These are phyloP conservation scores for Euclidia mi DNA, from an alignment of 2,888 invertebrate genomes.

Conservation along the genomic window DNA sequence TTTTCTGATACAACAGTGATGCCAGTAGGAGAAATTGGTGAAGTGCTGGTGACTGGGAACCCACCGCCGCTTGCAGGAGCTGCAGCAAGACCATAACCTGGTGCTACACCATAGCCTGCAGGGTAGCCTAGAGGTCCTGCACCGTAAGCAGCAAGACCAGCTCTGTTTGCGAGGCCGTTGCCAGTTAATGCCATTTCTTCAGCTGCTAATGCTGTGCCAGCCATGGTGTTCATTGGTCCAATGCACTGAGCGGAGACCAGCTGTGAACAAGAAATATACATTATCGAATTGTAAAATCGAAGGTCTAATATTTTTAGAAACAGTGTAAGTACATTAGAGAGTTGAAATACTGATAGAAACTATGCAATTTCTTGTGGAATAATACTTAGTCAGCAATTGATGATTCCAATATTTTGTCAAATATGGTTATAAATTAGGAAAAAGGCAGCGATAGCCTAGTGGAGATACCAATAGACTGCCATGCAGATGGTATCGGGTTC, in stretches of 20 bases:
- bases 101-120: not conserved
- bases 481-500: too few species aligned
- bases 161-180: constrained; percentile 8
- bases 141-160: constrained; percentile 6
- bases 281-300: too few species aligned
- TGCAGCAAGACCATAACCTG: constrained; percentile 17
- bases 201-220: constrained; percentile 25
- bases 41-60: constrained; percentile 54
- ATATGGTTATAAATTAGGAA: too few species aligned
- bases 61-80: constrained; percentile 52
- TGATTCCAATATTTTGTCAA: too few species aligned
- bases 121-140: constrained; percentile 2
- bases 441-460: too few species aligned
- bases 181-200: constrained; percentile 34
- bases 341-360: too few species aligned
- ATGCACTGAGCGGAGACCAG: constrained; percentile 28
- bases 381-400: too few species aligned
- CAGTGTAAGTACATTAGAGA: too few species aligned
- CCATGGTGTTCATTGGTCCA: constrained; percentile 23
- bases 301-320: too few species aligned
- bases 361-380: too few species aligned
- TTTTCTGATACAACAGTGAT: constrained; percentile 59
- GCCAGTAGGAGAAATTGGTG: constrained; percentile 65
- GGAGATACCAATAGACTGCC: too few species aligned
- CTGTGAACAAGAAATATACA: constrained; percentile 13